phyloP scores from a whole-genome alignment of 2,797 vertebrate species.

The Mormyrus hasselquistii region DNA sequence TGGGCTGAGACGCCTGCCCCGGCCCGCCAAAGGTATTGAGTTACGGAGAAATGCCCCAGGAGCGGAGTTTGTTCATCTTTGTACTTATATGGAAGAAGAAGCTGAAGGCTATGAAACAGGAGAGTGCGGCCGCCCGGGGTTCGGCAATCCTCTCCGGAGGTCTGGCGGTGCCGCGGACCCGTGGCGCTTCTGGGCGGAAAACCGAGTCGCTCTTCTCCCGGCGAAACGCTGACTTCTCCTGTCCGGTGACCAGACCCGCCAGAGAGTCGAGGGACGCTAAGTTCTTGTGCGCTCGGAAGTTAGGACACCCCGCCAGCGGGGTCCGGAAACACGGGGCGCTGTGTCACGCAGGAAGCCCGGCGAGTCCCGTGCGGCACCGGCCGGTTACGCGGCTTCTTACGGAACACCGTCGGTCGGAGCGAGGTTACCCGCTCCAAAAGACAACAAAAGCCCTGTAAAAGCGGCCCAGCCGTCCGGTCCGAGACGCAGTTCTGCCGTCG shows the following conservation, averaged over 20 bases:
- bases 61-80: not conserved
- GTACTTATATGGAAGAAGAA: not conserved
- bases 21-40: not conserved
- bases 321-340: not conserved
- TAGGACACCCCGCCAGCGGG: not conserved
- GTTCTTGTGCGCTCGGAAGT: not conserved
- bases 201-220: not conserved
- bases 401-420: not conserved
- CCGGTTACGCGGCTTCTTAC: not conserved
- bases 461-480: conserved; percentile 41
- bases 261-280: not conserved
- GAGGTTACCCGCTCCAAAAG: not conserved
- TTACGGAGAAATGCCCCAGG: not conserved
- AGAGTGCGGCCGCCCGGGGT: not conserved
- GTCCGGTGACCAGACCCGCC: not conserved
- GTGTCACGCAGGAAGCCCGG: not conserved
- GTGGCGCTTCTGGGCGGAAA: no score
- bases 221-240: not conserved
- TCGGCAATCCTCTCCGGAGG: not conserved
- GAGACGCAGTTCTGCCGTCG: conserved; percentile 40
- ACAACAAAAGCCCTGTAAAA: not conserved
- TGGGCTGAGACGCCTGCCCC: not conserved
- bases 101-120: not conserved
- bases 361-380: not conserved
- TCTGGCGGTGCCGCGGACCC: not conserved